Evolutionary conservation across 1,140 invertebrate genomes (phyloP).

Genomic region (Drosophila guanche): DNA sequence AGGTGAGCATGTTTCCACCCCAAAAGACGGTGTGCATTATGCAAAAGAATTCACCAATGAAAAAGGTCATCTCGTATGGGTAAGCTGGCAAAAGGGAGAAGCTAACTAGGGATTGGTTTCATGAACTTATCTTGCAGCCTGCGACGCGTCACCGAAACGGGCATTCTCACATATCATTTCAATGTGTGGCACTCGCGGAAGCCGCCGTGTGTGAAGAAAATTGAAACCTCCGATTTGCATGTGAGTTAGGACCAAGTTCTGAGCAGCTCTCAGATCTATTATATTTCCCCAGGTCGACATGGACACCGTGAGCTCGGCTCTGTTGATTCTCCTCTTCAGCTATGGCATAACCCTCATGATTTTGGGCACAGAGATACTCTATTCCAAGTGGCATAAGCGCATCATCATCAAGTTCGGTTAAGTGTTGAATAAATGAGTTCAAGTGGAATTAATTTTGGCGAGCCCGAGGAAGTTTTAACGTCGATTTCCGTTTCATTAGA

Average conservation of each 20-base stretch:
- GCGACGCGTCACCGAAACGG: conserved; percentile 84
- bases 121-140: conserved; percentile 70
- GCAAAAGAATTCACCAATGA: conserved; percentile 86
- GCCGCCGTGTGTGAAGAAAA: conserved; percentile 84
- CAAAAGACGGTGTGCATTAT: conserved; percentile 85
- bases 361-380: conserved; percentile 83
- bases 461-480: conserved; percentile 18
- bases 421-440: conserved; percentile 38
- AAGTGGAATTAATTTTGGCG: conserved; percentile 34
- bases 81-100: conserved; percentile 60
- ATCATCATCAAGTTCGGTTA: conserved; percentile 47
- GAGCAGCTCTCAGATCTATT: neutral
- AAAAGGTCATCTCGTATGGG: conserved; percentile 87
- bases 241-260: conserved; percentile 64
- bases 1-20: conserved; percentile 85
- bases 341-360: conserved; percentile 79
- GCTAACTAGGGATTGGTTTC: too few relatives aligned
- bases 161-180: conserved; percentile 84
- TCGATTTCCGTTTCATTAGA: conserved; percentile 60
- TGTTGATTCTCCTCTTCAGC: conserved; percentile 83
- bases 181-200: conserved; percentile 84
- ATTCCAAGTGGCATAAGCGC: conserved; percentile 59
- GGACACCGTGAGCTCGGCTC: conserved; percentile 84
- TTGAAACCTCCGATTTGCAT: conserved; percentile 84
- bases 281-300: conserved; percentile 66